A percentile compares a stretch with the other conserved stretches of the same genome.
Conservation (phyloP, 2,888 invertebrate genomes). For the Drosophila niveifrons region DNA sequence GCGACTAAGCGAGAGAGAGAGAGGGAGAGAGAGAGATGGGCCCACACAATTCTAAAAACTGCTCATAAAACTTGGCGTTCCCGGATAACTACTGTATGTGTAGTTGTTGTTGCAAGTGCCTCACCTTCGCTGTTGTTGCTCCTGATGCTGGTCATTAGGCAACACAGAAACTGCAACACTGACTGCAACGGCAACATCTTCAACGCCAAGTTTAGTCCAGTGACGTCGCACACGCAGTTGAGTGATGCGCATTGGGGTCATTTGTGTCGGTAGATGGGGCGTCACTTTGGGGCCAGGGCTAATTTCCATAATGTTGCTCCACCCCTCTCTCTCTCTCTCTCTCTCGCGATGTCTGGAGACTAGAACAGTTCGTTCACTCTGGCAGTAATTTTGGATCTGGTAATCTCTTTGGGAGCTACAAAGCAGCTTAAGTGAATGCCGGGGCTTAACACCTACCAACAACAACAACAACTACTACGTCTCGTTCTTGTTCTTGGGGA, state of each 20-base stretch:
- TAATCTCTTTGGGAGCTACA: constrained; percentile 40
- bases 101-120: constrained; percentile 19
- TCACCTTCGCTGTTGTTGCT: constrained; percentile 26
- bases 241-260: constrained; percentile 79
- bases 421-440: constrained; percentile 63
- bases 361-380: constrained; percentile 50
- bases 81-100: constrained; percentile 16
- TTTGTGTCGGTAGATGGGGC: constrained; percentile 78
- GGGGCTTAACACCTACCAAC: constrained; percentile 54
- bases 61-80: constrained; percentile 37
- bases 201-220: constrained; percentile 8
- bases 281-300: constrained; percentile 64
- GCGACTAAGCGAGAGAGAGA: constrained; percentile 25
- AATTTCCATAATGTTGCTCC: constrained; percentile 70
- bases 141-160: constrained; percentile 55
- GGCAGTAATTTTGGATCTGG: constrained; percentile 46
- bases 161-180: constrained; percentile 1
- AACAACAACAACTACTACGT: background rate
- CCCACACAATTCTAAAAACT: constrained; percentile 45
- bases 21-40: constrained; percentile 1
- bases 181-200: background rate
- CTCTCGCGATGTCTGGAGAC: background rate
- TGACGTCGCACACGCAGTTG: constrained; percentile 72
- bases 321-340: background rate
- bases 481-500: constrained; percentile 14